Percentiles rank a stretch among this genome's conserved stretches.
Conservation (phyloP, 2,113 vertebrate genomes). For the Tetrao urogallus region DNA sequence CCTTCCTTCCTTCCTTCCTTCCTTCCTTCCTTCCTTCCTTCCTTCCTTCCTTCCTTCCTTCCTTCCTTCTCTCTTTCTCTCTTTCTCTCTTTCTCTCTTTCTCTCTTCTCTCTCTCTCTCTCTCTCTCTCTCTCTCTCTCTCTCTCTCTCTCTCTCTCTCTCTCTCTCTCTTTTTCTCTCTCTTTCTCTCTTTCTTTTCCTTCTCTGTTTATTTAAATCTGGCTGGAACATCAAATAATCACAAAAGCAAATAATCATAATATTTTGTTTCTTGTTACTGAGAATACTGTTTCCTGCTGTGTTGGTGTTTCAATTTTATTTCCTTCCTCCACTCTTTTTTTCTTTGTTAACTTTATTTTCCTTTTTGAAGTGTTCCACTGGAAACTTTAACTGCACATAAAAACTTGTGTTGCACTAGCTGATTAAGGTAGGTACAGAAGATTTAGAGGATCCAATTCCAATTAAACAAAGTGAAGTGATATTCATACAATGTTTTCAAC, state of each 20-base stretch:
- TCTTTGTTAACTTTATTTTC: background rate
- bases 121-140: too few relatives aligned
- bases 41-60: too few relatives aligned
- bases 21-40: too few relatives aligned
- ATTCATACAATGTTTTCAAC: slow-evolving; percentile 33
- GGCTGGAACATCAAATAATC: background rate
- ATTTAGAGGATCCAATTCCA: background rate
- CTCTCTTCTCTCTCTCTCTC: too few relatives aligned
- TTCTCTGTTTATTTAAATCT: background rate
- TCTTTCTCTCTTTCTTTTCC: too few relatives aligned
- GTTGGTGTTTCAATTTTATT: background rate
- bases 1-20: too few relatives aligned
- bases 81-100: background rate
- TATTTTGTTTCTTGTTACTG: background rate
- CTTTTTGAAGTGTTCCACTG: background rate
- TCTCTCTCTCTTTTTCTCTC: too few relatives aligned
- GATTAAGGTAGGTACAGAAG: background rate
- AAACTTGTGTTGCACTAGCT: background rate
- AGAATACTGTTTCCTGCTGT: background rate
- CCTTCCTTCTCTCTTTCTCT: background rate
- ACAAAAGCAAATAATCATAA: background rate
- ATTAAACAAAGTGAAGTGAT: slow-evolving; percentile 38
- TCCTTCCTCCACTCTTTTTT: background rate
- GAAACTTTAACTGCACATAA: background rate
- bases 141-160: too few relatives aligned